Evolutionary conservation across 2,797 vertebrate genomes (phyloP), one percentile per base, ranked within the genome.

Genomic region (Sebastiscus tertius): DNA sequence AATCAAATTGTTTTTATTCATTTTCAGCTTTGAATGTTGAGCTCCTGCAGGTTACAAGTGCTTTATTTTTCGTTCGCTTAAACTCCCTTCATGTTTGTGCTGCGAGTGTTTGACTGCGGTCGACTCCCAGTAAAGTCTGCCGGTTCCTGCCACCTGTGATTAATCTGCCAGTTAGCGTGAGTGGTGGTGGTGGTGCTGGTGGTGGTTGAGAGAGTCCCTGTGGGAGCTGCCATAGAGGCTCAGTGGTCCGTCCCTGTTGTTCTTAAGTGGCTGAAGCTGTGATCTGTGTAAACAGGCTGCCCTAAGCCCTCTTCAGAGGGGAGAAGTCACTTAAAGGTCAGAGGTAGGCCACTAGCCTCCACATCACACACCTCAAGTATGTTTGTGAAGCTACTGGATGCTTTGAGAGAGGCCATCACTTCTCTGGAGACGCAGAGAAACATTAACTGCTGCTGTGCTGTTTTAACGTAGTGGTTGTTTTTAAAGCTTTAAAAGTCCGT

Each of bases 281-380:
- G 95, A 94, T 95, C 94, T 95, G 91, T 95, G 94, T 94, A 94
- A 95, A 96, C 92, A 95, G 80, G 85, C 87, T 84, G 87, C 91
- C 92, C 86, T 91, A 90, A 94, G 91, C 89, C 88, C 87, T 72
- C 89, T 90, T 93, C 83, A 93, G 85, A 92, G 81, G 85, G 81
- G 75, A 90, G 78, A 92, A 92, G 90, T 93, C 88, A 83, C 85
- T 89, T 85, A 93, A 89, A 88, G 95, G 94, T 96, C 95, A 94
- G 84, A 89, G 87, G 81, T 91, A 92, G 93, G 80, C 87, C 91
- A 81, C 85, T 82, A 86, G 79, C 80, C 86, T 81, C 80, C 5
- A 72, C 79, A 88, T 78, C 81, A 87, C 79, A 92, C 89, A 90
- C 81, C 88, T 85, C 39, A 54, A 88, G 85, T 87, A 78, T 90